phyloP scores from a whole-genome alignment of 2,113 vertebrate species.

The Ceyx cyanopectus region DNA sequence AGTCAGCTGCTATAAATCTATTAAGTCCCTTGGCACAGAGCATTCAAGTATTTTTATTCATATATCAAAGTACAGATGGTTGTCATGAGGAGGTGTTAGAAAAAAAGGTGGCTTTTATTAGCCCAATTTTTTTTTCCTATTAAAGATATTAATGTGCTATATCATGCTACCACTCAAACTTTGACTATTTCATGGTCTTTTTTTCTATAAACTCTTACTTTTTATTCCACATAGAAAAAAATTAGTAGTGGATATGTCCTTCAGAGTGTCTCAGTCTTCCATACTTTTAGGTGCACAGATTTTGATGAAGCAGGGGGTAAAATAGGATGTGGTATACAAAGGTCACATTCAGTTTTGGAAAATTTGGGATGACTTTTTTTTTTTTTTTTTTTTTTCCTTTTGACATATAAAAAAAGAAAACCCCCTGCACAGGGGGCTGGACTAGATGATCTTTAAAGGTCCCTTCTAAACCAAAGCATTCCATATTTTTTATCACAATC shows the following conservation, averaged over 20 bases:
- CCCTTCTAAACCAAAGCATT: too few species aligned
- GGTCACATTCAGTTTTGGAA: neutral
- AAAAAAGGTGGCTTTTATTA: neutral
- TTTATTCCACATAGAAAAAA: neutral
- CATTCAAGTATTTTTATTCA: neutral
- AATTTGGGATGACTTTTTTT: neutral
- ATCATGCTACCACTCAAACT: neutral
- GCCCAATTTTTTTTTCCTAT: neutral
- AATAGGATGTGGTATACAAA: neutral
- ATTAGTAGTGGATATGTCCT: neutral
- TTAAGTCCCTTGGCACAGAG: neutral
- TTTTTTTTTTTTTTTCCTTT: neutral
- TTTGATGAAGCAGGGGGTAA: neutral
- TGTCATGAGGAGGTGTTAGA: neutral
- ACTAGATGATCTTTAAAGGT: too few species aligned
- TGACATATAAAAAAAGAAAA: too few species aligned
- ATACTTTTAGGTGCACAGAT: neutral
- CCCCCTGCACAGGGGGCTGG: too few species aligned
- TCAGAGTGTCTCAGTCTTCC: neutral
- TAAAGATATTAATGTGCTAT: neutral
- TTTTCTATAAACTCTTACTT: neutral
- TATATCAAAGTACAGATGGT: neutral
- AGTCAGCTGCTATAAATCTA: neutral
- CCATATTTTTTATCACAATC: neutral
- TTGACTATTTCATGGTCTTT: neutral